Evolutionary conservation across 2,888 invertebrate genomes (phyloP).

Genomic region (Oligia latruncula): DNA sequence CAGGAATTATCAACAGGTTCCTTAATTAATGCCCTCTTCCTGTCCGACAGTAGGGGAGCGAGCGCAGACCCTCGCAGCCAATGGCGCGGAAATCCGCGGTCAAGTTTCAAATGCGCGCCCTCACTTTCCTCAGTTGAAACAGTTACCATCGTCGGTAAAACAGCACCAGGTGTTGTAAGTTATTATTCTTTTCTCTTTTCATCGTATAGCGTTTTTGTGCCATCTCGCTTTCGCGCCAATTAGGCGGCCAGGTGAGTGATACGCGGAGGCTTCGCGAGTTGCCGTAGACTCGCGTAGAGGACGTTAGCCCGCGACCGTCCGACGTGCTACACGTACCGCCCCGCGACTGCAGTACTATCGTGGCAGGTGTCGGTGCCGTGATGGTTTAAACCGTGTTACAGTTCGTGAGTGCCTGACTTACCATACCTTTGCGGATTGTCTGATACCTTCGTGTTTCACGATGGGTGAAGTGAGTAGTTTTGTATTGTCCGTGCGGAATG

Average conservation of each 20-base stretch:
- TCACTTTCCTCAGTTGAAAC: slow-evolving; percentile 70
- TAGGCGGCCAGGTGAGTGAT: slow-evolving; percentile 79
- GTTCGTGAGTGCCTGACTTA: slow-evolving; percentile 73
- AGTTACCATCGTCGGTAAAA: slow-evolving; percentile 74
- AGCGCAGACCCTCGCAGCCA: slow-evolving; percentile 73
- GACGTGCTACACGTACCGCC: slow-evolving; percentile 76
- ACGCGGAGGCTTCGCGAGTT: slow-evolving; percentile 69
- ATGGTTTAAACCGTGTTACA: slow-evolving; percentile 84
- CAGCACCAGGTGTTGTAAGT: slow-evolving; percentile 81
- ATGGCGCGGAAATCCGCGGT: slow-evolving; percentile 85
- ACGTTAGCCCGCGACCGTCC: slow-evolving; percentile 86
- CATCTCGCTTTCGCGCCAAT: slow-evolving; percentile 82
- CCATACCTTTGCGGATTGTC: slow-evolving; percentile 67
- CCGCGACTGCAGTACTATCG: slow-evolving; percentile 70
- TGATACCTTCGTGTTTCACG: slow-evolving; percentile 72
- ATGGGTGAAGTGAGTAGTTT: slow-evolving; percentile 88
- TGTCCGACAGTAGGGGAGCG: slow-evolving; percentile 69
- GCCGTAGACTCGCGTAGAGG: slow-evolving; percentile 70
- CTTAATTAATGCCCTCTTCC: slow-evolving; percentile 74
- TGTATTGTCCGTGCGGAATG: slow-evolving; percentile 72
- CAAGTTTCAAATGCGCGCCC: slow-evolving; percentile 78
- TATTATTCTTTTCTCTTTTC: slow-evolving; percentile 80
- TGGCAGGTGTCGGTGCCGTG: slow-evolving; percentile 82
- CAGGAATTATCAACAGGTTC: slow-evolving; percentile 61
- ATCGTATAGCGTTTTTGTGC: slow-evolving; percentile 72